Evolutionary conservation across 2,113 vertebrate genomes (phyloP).

Genomic region (Indri indri): DNA sequence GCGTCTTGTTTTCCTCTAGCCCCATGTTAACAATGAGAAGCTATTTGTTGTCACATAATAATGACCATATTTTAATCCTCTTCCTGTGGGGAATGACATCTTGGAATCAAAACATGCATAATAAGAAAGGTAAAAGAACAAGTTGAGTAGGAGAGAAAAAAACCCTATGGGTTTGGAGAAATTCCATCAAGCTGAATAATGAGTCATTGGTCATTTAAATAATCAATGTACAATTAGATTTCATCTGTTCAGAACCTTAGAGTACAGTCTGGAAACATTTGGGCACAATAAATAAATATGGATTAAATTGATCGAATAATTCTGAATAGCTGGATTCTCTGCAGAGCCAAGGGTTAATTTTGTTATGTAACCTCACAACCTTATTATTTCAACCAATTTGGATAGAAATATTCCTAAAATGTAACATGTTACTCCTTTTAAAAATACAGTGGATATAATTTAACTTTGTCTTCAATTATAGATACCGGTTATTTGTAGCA

Average conservation of each 20-base stretch:
- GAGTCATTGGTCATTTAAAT: not conserved
- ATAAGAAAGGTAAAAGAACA: not conserved
- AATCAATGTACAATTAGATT: not conserved
- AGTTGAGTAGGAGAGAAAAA: not conserved
- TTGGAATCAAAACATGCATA: not conserved
- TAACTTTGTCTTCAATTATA: not conserved
- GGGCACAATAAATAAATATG: not conserved
- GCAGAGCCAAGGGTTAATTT: not conserved
- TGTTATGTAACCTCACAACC: not conserved
- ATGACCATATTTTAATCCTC: not conserved
- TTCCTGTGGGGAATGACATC: not conserved
- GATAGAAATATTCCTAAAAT: not conserved
- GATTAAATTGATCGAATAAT: not conserved
- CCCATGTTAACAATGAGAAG: not conserved
- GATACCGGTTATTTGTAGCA: not conserved
- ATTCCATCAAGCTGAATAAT: conserved; percentile 8
- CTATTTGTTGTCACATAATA: not conserved
- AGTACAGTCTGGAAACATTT: not conserved
- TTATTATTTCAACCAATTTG: not conserved
- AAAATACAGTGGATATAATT: not conserved
- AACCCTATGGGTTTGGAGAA: conserved; percentile 16
- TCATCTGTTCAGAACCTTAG: not conserved
- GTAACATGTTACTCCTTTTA: not conserved
- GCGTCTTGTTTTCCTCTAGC: not conserved
- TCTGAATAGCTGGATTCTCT: not conserved